These are phyloP conservation scores for Zaprionus lineosus DNA, from an alignment of 2,888 invertebrate species.

Conservation along the genomic window DNA sequence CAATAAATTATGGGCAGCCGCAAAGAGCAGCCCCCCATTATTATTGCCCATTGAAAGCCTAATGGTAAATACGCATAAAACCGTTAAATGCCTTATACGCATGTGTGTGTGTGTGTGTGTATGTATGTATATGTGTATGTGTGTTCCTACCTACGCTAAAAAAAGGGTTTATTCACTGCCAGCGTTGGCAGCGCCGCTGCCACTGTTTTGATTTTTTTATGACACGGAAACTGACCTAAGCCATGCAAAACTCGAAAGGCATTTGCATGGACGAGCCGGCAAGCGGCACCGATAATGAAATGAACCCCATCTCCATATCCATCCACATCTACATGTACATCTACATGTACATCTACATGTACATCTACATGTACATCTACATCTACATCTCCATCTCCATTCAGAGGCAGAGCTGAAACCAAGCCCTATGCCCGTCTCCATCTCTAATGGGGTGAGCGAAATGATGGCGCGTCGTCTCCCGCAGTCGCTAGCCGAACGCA, in stretches of 20 bases:
- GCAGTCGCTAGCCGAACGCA: constrained; percentile 55
- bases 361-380: no score
- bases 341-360: neutral
- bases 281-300: constrained; percentile 60
- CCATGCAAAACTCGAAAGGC: constrained; percentile 62
- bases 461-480: constrained; percentile 50
- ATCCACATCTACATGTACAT: neutral
- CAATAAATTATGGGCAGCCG: constrained; percentile 73
- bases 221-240: constrained; percentile 70
- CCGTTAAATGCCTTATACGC: constrained; percentile 58
- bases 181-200: constrained; percentile 19
- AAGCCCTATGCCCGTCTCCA: no score
- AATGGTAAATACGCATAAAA: constrained; percentile 75
- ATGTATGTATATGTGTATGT: constrained; percentile 8
- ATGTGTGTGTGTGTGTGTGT: constrained; percentile 18
- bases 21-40: constrained; percentile 65
- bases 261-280: constrained; percentile 60
- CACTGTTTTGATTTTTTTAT: constrained; percentile 47
- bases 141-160: constrained; percentile 14
- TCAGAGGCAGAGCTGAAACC: no score
- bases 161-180: constrained; percentile 41
- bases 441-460: constrained; percentile 31
- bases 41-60: constrained; percentile 72
- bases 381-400: no score
- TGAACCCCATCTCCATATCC: constrained; percentile 47